Evolutionary conservation across 2,113 vertebrate genomes (phyloP).

Genomic region (Ictidomys tridecemlineatus): DNA sequence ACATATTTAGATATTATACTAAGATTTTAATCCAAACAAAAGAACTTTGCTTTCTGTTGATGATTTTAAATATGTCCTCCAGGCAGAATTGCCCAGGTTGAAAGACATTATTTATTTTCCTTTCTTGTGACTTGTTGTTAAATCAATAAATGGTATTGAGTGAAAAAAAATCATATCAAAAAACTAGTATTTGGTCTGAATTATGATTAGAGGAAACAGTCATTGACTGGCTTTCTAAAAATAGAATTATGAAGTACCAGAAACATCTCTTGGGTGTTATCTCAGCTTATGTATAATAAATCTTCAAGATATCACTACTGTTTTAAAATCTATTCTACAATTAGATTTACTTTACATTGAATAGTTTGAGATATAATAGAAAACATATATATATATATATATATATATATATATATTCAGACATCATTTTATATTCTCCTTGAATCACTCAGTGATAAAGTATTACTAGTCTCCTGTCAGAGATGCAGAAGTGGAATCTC

Average conservation of each 20-base stretch:
- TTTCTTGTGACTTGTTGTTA: conserved; percentile 41
- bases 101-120: conserved; percentile 42
- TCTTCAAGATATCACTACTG: not conserved
- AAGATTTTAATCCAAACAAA: not conserved
- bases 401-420: too few species aligned
- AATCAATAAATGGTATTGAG: conserved; percentile 22
- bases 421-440: not conserved
- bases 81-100: not conserved
- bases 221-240: conserved; percentile 50
- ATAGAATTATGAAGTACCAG: not conserved
- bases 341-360: not conserved
- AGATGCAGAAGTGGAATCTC: not conserved
- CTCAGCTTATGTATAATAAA: not conserved
- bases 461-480: not conserved
- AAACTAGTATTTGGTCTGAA: not conserved
- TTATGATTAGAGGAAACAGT: conserved; percentile 22
- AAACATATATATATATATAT: not conserved
- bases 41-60: not conserved
- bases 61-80: conserved; percentile 2
- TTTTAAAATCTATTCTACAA: not conserved
- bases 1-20: not conserved
- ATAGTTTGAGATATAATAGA: not conserved
- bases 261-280: not conserved
- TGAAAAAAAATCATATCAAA: conserved; percentile 45
- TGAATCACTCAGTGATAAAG: not conserved